Evolutionary conservation across 1,140 invertebrate species (phyloP).

Genomic region (Drosophila insularis): DNA sequence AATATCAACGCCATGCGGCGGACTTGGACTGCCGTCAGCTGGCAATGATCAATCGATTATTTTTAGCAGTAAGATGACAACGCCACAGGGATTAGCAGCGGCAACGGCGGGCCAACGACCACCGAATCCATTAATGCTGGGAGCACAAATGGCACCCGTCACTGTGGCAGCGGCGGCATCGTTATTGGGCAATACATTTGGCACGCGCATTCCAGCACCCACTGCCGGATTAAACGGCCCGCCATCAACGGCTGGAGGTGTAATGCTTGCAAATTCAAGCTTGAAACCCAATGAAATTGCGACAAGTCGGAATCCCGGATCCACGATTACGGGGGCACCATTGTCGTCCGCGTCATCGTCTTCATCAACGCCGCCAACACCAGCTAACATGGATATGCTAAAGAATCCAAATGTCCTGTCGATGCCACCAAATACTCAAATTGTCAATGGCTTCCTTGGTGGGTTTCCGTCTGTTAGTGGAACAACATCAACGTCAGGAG

Average conservation of each 20-base stretch:
- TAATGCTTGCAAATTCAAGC: slow-evolving; percentile 18
- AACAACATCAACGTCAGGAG: slow-evolving; percentile 23
- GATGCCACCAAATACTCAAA: slow-evolving; percentile 15
- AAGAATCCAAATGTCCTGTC: slow-evolving; percentile 34
- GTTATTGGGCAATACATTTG: slow-evolving; percentile 31
- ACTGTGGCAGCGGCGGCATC: slow-evolving; percentile 17
- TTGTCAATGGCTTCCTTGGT: slow-evolving; percentile 58
- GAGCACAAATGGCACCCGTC: slow-evolving; percentile 19
- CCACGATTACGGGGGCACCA: not conserved
- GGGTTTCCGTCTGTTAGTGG: slow-evolving; percentile 40
- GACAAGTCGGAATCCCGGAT: slow-evolving; percentile 4
- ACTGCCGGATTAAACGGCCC: slow-evolving; percentile 13
- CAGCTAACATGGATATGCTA: slow-evolving; percentile 42
- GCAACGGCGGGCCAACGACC: slow-evolving; percentile 23
- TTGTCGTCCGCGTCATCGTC: slow-evolving; percentile 6
- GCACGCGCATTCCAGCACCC: slow-evolving; percentile 18
- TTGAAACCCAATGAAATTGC: slow-evolving; percentile 43
- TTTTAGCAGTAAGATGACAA: slow-evolving; percentile 43
- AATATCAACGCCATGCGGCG: slow-evolving; percentile 15
- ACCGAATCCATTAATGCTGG: slow-evolving; percentile 27
- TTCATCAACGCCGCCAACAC: slow-evolving; percentile 44
- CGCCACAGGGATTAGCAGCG: slow-evolving; percentile 26
- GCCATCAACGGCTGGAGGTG: slow-evolving; percentile 30
- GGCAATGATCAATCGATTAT: slow-evolving; percentile 36
- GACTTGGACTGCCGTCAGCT: not conserved